These are phyloP conservation scores for Smittia aterrima DNA, from an alignment of 2,888 invertebrate genomes.

Conservation along the genomic window DNA sequence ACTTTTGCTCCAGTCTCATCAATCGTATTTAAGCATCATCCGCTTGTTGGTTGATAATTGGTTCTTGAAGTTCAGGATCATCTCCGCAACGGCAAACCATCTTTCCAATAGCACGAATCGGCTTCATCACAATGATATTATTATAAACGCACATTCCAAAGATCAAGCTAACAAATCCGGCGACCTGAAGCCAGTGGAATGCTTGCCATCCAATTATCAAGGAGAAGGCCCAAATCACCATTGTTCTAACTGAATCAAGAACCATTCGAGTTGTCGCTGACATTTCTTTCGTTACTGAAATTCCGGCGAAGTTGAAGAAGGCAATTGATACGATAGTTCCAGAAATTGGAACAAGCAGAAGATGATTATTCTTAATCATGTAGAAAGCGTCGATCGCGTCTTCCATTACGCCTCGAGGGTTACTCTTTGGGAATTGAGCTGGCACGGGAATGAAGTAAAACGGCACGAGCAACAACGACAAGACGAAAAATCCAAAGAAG, in stretches of 20 bases:
- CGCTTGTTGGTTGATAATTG: conserved; percentile 34
- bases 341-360: conserved; percentile 63
- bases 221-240: conserved; percentile 86
- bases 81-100: not conserved
- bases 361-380: conserved; percentile 69
- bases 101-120: conserved; percentile 22
- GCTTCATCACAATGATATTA: conserved; percentile 54
- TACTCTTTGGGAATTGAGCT: conserved; percentile 68
- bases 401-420: conserved; percentile 74
- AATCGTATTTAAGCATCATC: conserved; percentile 24
- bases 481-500: conserved; percentile 66
- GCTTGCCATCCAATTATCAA: conserved; percentile 73
- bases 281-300: conserved; percentile 89
- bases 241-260: conserved; percentile 80
- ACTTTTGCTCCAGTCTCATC: conserved; percentile 15
- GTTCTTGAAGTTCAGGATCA: conserved; percentile 26
- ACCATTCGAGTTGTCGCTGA: conserved; percentile 91
- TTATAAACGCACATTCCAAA: conserved; percentile 84
- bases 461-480: conserved; percentile 66
- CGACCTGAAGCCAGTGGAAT: conserved; percentile 73
- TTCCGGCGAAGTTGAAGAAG: conserved; percentile 89
- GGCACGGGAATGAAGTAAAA: conserved; percentile 79
- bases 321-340: conserved; percentile 75
- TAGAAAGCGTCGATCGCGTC: conserved; percentile 80
- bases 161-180: conserved; percentile 75